Percentiles rank a stretch among this genome's conserved stretches.
phyloP scores from a whole-genome alignment of 1,140 invertebrate species.

The Steinernema khuongi region DNA sequence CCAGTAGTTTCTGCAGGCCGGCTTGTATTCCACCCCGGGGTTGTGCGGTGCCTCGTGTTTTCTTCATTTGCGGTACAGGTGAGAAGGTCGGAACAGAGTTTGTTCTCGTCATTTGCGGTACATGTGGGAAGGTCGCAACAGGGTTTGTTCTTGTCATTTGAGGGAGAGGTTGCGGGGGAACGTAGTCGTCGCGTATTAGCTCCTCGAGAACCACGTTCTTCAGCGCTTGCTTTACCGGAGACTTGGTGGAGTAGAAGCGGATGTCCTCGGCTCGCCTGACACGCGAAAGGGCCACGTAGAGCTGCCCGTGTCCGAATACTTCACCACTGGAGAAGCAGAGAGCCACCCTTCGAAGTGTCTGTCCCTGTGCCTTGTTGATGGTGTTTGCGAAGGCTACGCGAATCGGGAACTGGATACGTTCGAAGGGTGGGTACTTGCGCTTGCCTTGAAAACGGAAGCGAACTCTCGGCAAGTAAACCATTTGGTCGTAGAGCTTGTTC shows the following conservation, averaged over 20 bases:
- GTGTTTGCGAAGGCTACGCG: too few species aligned
- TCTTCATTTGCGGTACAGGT: too few species aligned
- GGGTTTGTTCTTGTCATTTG: too few species aligned
- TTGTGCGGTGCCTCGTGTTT: too few species aligned
- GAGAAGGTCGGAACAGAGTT: too few species aligned
- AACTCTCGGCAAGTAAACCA: not conserved
- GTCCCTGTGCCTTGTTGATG: slow-evolving; percentile 65
- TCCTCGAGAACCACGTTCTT: not conserved
- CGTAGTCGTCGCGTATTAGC: too few species aligned
- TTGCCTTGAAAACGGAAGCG: not conserved
- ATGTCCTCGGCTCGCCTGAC: not conserved
- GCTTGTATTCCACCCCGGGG: too few species aligned
- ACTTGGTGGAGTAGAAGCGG: not conserved
- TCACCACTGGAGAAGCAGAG: slow-evolving; percentile 52
- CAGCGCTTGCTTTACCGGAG: not conserved
- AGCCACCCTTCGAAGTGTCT: slow-evolving; percentile 50
- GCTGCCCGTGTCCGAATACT: slow-evolving; percentile 60
- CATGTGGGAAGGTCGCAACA: too few species aligned
- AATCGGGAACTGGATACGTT: slow-evolving; percentile 62
- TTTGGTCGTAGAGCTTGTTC: not conserved
- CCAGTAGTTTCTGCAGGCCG: too few species aligned
- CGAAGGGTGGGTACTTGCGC: not conserved
- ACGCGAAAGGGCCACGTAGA: slow-evolving; percentile 44
- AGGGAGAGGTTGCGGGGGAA: too few species aligned
- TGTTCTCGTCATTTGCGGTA: too few species aligned